Percentiles rank a stretch among this genome's conserved stretches.
These are phyloP conservation scores for Sprattus sprattus DNA, from an alignment of 2,113 vertebrate genomes.

Conservation along the genomic window DNA sequence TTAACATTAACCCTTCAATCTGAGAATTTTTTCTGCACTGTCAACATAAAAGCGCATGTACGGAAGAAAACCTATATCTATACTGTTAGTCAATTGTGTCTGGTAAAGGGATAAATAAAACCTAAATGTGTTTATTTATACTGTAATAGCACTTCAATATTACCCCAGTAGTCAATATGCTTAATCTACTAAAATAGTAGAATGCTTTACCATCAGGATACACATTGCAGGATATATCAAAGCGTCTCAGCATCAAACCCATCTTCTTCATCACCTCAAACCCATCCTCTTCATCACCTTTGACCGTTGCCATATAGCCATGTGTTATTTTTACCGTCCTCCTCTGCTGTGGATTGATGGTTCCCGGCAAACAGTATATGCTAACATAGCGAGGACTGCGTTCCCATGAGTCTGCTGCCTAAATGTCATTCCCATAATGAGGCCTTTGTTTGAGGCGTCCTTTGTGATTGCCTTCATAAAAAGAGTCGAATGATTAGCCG, in stretches of 20 bases:
- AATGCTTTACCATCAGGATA: no score
- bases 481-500: not conserved
- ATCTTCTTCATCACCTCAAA: not conserved
- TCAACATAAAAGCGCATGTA: not conserved
- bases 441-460: not conserved
- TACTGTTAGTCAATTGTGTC: not conserved
- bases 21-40: no score
- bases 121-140: no score
- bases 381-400: not conserved
- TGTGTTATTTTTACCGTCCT: not conserved
- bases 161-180: no score
- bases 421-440: not conserved
- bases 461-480: not conserved
- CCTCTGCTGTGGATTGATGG: not conserved
- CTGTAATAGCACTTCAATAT: no score
- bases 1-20: no score
- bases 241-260: not conserved
- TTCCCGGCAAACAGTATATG: not conserved
- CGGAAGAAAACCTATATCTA: not conserved
- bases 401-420: not conserved
- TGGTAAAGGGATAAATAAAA: no score
- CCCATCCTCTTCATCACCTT: not conserved
- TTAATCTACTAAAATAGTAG: no score
- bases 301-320: not conserved
- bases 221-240: no score